Evolutionary conservation across 2,113 vertebrate species (phyloP).

Genomic region (Forbesichthys agassizii): DNA sequence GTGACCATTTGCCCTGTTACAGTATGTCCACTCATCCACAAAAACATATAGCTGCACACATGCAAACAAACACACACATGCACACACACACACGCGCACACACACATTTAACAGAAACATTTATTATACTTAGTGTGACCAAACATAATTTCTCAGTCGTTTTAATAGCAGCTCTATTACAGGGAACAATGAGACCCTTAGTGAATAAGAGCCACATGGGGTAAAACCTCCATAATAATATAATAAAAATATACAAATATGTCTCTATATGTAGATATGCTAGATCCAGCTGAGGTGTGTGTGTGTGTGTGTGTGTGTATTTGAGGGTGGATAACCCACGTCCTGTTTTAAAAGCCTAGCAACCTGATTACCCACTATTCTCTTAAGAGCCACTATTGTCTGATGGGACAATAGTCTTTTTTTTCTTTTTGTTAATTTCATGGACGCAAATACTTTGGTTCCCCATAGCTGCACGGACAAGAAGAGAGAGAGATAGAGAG

Average conservation of each 20-base stretch:
- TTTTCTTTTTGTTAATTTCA: not conserved
- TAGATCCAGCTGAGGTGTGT: conserved; percentile 1
- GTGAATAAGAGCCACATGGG: not conserved
- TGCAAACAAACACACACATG: not conserved
- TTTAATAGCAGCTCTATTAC: conserved; percentile 1
- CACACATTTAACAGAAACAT: not conserved
- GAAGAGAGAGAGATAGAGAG: conserved; percentile 2
- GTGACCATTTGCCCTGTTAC: conserved; percentile 35
- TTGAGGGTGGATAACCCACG: conserved; percentile 63
- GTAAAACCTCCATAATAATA: not conserved
- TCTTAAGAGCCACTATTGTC: conserved; percentile 77
- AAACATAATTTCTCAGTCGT: not conserved
- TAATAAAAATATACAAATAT: not conserved
- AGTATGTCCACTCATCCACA: not conserved
- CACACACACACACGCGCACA: not conserved
- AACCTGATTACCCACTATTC: conserved; percentile 77
- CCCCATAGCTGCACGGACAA: not conserved
- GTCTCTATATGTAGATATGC: conserved; percentile 10
- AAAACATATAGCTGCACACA: not conserved
- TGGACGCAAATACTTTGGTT: not conserved
- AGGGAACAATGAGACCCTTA: not conserved
- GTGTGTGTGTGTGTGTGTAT: conserved; percentile 14
- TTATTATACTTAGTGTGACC: not conserved
- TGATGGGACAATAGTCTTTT: conserved; percentile 67
- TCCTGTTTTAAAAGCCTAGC: conserved; percentile 70